These are phyloP conservation scores for Linyphia triangularis DNA, from an alignment of 2,888 invertebrate genomes.

Conservation along the genomic window DNA sequence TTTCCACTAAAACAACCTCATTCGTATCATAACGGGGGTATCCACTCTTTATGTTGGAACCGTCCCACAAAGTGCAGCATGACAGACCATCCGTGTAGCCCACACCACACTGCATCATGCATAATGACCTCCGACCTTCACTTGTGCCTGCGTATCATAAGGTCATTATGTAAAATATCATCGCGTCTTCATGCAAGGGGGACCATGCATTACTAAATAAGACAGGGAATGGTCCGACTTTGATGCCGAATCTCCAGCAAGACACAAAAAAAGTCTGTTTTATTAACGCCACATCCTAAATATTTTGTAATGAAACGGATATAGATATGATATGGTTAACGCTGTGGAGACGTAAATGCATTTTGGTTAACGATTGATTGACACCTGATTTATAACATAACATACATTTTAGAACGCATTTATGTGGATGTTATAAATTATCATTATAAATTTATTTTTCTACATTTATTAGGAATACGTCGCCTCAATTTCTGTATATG, in stretches of 20 bases:
- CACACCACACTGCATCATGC: conserved; percentile 10
- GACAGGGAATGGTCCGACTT: conserved; percentile 11
- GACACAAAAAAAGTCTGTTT: neutral
- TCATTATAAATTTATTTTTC: no score
- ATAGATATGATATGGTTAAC: no score
- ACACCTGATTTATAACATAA: no score
- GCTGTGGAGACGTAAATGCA: no score
- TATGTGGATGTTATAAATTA: no score
- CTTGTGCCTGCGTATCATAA: conserved; percentile 33
- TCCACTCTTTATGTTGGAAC: neutral
- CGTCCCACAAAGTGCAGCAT: neutral
- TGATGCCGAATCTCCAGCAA: neutral
- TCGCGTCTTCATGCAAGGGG: conserved; percentile 39
- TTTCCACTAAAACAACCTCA: neutral
- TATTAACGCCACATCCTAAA: neutral
- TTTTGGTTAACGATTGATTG: no score
- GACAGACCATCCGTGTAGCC: conserved; percentile 43
- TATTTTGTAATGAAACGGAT: no score
- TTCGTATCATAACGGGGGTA: neutral
- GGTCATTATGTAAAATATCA: conserved; percentile 54
- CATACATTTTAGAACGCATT: no score
- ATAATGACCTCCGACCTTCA: conserved; percentile 57
- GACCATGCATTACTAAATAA: conserved; percentile 32
- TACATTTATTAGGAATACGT: no score
- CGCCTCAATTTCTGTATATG: no score